phyloP scores from a whole-genome alignment of 2,797 vertebrate genomes.

The Nothura maculosa region DNA sequence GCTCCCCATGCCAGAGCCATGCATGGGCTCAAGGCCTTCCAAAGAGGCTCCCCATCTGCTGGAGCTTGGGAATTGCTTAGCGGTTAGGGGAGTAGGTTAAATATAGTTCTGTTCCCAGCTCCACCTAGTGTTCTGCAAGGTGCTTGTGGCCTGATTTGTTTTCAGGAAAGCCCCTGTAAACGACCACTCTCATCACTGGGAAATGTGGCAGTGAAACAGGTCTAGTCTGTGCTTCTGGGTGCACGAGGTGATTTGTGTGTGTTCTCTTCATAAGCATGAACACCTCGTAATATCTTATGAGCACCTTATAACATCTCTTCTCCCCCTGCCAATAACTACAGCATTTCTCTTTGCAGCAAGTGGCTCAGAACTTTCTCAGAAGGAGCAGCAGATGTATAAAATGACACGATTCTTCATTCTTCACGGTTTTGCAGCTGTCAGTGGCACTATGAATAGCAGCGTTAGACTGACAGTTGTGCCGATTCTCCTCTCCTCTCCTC shows the following conservation, averaged over 20 bases:
- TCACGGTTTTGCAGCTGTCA: constrained; percentile 52
- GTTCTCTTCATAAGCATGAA: background rate
- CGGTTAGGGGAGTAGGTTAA: background rate
- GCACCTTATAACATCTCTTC: background rate
- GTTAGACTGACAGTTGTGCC: background rate
- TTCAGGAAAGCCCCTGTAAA: background rate
- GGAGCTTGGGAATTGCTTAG: background rate
- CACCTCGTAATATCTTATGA: background rate
- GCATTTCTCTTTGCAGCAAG: background rate
- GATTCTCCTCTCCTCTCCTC: constrained; percentile 7
- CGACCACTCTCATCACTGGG: background rate
- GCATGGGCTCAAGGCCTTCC: fast-evolving
- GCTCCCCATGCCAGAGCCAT: background rate
- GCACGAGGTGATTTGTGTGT: background rate
- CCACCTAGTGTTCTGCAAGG: background rate
- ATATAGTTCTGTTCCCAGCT: background rate
- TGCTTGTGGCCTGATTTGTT: background rate
- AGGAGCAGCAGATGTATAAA: constrained; percentile 47
- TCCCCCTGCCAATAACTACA: background rate
- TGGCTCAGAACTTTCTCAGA: background rate
- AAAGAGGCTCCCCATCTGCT: background rate
- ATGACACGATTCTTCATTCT: constrained; percentile 52
- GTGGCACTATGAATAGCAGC: constrained; percentile 57
- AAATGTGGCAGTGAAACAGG: background rate
- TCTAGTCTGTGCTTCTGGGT: background rate